phyloP scores from a whole-genome alignment of 2,113 vertebrate species.

The Mungos mungo region DNA sequence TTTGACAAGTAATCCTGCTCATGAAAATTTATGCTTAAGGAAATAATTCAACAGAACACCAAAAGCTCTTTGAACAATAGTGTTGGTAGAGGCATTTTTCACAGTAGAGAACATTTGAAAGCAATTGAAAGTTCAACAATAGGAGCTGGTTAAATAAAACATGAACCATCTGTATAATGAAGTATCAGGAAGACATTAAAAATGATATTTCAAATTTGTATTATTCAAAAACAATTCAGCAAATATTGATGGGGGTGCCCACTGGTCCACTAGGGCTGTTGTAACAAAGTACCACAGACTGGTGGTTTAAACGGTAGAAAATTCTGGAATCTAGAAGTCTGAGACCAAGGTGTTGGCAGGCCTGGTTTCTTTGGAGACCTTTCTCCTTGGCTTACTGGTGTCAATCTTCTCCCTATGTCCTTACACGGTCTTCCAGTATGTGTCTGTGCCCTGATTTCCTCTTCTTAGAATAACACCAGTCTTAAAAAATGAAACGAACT shows the following conservation, averaged over 20 bases:
- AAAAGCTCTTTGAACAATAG: conserved; percentile 19
- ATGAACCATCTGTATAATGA: not conserved
- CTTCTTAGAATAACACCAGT: not conserved
- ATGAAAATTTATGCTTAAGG: conserved; percentile 51
- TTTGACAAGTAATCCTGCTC: conserved; percentile 39
- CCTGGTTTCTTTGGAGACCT: not conserved
- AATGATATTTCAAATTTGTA: not conserved
- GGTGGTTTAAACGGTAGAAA: not conserved
- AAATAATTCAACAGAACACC: conserved; percentile 41
- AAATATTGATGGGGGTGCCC: not conserved
- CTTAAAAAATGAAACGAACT: too few species aligned
- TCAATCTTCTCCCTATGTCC: not conserved
- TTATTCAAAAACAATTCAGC: not conserved
- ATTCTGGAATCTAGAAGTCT: not conserved
- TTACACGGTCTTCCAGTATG: not conserved
- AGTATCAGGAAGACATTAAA: not conserved
- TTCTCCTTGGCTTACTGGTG: not conserved
- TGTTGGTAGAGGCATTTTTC: not conserved
- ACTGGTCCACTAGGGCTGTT: not conserved
- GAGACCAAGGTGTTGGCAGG: not conserved
- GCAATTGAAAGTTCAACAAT: conserved; percentile 25
- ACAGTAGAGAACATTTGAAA: conserved; percentile 6
- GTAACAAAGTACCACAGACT: not conserved
- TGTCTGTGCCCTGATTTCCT: not conserved
- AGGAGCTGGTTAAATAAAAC: conserved; percentile 22